Evolutionary conservation across 2,113 vertebrate species (phyloP).

Genomic region (Zingel zingel): DNA sequence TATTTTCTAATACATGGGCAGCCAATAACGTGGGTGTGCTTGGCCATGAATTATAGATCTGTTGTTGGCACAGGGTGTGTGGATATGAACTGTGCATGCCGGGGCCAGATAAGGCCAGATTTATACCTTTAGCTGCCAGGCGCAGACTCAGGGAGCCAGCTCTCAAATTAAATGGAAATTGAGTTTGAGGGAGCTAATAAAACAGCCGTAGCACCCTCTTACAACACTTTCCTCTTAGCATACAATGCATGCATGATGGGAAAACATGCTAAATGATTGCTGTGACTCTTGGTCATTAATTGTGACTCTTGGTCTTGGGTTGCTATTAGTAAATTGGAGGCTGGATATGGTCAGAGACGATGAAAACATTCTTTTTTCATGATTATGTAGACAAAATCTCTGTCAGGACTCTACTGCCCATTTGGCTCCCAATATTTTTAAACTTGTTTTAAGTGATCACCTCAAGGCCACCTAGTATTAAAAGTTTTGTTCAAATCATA

Average conservation of each 20-base stretch:
- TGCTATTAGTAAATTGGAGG: conserved; percentile 25
- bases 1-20: conserved; percentile 80
- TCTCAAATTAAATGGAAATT: conserved; percentile 87
- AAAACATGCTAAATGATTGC: conserved; percentile 48
- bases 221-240: conserved; percentile 66
- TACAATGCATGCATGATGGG: conserved; percentile 64
- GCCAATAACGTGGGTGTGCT: conserved; percentile 82
- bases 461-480: conserved; percentile 28
- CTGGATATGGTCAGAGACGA: conserved; percentile 20
- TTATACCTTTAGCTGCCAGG: conserved; percentile 86
- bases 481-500: conserved; percentile 27
- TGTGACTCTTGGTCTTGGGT: conserved; percentile 24
- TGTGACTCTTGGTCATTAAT: conserved; percentile 50
- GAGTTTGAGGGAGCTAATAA: conserved; percentile 85
- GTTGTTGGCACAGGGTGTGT: conserved; percentile 83
- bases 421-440: conserved; percentile 26
- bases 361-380: conserved; percentile 33
- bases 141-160: conserved; percentile 77
- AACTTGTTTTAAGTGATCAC: conserved; percentile 46
- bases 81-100: conserved; percentile 86
- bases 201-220: conserved; percentile 72
- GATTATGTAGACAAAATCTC: conserved; percentile 26
- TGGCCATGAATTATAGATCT: conserved; percentile 88
- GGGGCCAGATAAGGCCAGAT: conserved; percentile 87
- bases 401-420: conserved; percentile 21